Percentiles rank a stretch among this genome's conserved stretches.
Conservation (phyloP, 2,113 vertebrate species). For the Ursus arctos region DNA sequence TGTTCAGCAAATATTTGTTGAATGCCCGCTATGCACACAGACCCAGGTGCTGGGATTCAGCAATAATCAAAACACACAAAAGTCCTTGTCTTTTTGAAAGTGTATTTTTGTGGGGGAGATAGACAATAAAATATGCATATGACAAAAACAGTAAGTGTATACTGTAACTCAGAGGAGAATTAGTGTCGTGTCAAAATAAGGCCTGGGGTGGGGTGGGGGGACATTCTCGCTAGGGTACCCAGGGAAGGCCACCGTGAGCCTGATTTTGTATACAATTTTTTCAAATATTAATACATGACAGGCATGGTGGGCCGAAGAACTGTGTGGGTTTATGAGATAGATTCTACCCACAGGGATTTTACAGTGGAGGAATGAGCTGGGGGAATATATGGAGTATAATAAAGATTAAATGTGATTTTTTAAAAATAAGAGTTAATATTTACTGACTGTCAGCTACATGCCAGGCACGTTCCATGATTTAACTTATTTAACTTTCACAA, state of each 20-base stretch:
- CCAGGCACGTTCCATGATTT: not conserved
- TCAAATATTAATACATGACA: not conserved
- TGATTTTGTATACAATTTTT: not conserved
- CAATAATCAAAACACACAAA: not conserved
- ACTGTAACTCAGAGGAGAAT: not conserved
- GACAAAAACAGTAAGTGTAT: not conserved
- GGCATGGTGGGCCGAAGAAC: not conserved
- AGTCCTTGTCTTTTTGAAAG: not conserved
- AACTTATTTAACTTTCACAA: not conserved
- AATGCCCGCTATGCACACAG: not conserved
- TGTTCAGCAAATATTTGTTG: not conserved
- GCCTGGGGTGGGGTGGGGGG: accelerated
- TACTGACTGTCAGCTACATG: not conserved
- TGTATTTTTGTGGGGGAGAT: not conserved
- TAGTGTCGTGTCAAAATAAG: not conserved
- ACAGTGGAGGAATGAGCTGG: not conserved
- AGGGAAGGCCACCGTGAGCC: not conserved
- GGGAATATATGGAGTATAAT: not conserved
- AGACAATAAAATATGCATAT: not conserved
- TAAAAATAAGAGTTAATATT: not conserved
- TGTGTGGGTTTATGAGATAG: not conserved
- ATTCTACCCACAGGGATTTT: not conserved
- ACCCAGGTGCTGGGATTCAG: not conserved
- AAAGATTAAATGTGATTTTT: constrained; percentile 33
- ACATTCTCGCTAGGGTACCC: not conserved